A percentile compares a stretch with the other conserved stretches of the same genome.
Evolutionary conservation across 2,888 invertebrate species (phyloP).

Genomic region (Clivina fossor): DNA sequence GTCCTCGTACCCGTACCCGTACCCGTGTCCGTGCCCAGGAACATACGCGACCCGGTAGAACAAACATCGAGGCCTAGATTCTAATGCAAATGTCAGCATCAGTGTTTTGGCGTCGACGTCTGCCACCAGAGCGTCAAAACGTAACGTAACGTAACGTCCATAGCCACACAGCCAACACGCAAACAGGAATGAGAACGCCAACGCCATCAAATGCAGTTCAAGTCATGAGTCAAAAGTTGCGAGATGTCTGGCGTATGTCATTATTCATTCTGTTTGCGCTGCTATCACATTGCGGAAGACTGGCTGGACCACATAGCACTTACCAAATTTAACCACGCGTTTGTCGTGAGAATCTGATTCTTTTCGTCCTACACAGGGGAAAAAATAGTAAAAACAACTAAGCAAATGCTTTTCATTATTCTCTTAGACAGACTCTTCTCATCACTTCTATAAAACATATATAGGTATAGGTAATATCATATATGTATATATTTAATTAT

Average conservation of each 20-base stretch:
- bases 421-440: background rate
- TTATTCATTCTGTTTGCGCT: conserved; percentile 49
- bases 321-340: conserved; percentile 98
- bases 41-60: conserved; percentile 5
- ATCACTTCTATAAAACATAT: too few species aligned
- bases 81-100: conserved; percentile 8
- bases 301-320: conserved; percentile 64
- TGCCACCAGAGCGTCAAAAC: conserved; percentile 36
- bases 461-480: too few species aligned
- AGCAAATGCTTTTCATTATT: too few species aligned
- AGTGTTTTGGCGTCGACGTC: background rate
- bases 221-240: conserved; percentile 28
- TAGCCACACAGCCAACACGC: conserved; percentile 52
- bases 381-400: conserved; percentile 54
- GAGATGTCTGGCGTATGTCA: conserved; percentile 28
- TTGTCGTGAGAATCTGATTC: conserved; percentile 97
- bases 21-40: background rate
- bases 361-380: conserved; percentile 90
- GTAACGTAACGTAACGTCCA: conserved; percentile 49
- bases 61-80: conserved; percentile 7
- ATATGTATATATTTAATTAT: too few species aligned
- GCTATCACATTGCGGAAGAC: conserved; percentile 51
- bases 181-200: conserved; percentile 47
- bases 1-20: conserved; percentile 16
- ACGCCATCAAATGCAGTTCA: conserved; percentile 18